Conservation (phyloP, 2,113 vertebrate genomes). For the Sminthopsis crassicaudata region DNA sequence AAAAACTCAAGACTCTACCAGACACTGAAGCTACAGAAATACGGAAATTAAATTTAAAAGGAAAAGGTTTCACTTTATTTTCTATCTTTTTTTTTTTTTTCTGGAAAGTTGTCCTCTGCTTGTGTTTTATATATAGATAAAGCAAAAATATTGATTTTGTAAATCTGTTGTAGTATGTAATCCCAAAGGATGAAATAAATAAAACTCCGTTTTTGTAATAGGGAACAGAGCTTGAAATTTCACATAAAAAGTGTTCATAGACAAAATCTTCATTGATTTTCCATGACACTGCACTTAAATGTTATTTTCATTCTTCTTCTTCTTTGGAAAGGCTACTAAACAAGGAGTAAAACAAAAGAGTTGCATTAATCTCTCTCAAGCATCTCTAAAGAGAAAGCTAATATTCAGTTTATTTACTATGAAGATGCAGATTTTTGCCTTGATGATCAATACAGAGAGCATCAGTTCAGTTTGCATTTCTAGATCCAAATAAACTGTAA, state of each 20-base stretch:
- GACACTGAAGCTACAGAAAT: constrained; percentile 65
- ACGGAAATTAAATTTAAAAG: constrained; percentile 72
- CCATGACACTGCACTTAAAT: constrained; percentile 17
- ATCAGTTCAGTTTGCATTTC: constrained; percentile 16
- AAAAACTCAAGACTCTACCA: constrained; percentile 73
- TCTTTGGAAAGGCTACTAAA: not conserved
- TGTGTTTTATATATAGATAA: constrained; percentile 7
- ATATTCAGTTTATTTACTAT: constrained; percentile 40
- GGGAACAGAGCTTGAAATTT: constrained; percentile 13
- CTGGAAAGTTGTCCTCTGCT: constrained; percentile 53
- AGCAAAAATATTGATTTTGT: constrained; percentile 42
- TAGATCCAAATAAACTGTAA: constrained; percentile 42
- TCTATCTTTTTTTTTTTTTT: constrained; percentile 28
- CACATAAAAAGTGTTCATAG: constrained; percentile 12
- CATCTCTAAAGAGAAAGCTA: constrained; percentile 37
- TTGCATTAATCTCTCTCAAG: constrained; percentile 29
- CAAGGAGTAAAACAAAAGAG: constrained; percentile 15
- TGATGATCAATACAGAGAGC: constrained; percentile 10
- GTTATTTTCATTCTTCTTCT: not conserved
- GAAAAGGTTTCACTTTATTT: constrained; percentile 75
- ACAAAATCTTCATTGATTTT: constrained; percentile 32
- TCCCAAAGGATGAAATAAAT: constrained; percentile 48
- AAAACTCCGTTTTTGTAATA: constrained; percentile 35
- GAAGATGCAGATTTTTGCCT: not conserved
- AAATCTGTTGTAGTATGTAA: constrained; percentile 50